phyloP scores from a whole-genome alignment of 2,888 invertebrate genomes.

The Tryphoninae sp. region DNA sequence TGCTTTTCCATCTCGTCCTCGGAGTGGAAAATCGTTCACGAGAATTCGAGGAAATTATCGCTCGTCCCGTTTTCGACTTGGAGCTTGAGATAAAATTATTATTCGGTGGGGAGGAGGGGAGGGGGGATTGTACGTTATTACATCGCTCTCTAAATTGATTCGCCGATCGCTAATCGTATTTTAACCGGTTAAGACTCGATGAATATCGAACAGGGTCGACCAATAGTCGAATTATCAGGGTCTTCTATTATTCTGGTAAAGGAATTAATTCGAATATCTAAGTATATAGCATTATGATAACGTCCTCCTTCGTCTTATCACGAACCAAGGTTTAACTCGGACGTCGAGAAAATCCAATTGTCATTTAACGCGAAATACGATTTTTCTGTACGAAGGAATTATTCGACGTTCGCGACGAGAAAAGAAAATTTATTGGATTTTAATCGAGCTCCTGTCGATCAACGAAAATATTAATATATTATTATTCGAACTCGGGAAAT shows the following conservation, averaged over 20 bases:
- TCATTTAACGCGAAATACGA: too few species aligned
- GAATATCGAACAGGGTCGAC: constrained; percentile 26
- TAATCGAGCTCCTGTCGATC: too few species aligned
- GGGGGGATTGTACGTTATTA: too few species aligned
- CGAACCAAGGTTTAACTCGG: too few species aligned
- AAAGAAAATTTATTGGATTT: too few species aligned
- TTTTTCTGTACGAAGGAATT: too few species aligned
- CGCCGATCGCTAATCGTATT: constrained; percentile 53
- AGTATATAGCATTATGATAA: background rate
- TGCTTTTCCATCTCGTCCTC: background rate
- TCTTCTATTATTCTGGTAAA: constrained; percentile 31
- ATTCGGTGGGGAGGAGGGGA: too few species aligned
- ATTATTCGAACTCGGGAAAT: too few species aligned
- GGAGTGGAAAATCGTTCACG: constrained; percentile 60
- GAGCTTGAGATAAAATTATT: constrained; percentile 28
- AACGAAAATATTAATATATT: too few species aligned
- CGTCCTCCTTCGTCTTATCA: background rate
- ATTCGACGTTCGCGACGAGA: too few species aligned
- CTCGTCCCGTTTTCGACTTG: background rate
- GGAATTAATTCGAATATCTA: constrained; percentile 6
- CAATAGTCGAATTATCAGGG: constrained; percentile 52
- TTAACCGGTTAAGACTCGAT: constrained; percentile 42
- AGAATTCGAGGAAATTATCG: constrained; percentile 17
- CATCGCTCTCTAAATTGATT: constrained; percentile 50
- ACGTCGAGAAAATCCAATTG: too few species aligned